These are phyloP conservation scores for Bufo bufo DNA, from an alignment of 2,113 vertebrate species.

Conservation along the genomic window DNA sequence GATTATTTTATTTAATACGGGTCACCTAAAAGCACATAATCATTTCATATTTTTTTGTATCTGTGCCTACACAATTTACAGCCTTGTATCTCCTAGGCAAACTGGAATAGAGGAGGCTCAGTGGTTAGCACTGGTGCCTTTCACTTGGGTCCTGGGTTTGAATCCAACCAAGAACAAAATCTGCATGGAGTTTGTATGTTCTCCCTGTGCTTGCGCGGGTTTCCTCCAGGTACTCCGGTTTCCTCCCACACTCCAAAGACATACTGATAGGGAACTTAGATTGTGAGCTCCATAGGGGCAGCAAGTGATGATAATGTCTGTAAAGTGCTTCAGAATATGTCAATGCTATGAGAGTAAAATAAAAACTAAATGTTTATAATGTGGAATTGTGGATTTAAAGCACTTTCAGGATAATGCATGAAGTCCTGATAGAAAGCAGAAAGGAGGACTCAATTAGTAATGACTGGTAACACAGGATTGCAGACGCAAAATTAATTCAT, in stretches of 20 bases:
- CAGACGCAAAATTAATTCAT: background rate
- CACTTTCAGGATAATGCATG: background rate
- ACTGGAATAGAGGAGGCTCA: background rate
- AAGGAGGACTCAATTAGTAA: background rate
- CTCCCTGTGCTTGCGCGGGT: too few species aligned
- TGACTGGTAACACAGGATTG: background rate
- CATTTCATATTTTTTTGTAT: background rate
- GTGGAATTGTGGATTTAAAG: constrained; percentile 26
- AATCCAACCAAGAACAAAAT: too few species aligned
- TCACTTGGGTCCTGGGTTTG: too few species aligned
- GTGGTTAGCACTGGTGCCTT: too few species aligned
- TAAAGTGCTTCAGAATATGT: too few species aligned
- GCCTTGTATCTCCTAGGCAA: background rate
- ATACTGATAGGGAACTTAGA: too few species aligned
- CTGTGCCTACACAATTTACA: constrained; percentile 16
- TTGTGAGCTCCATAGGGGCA: too few species aligned
- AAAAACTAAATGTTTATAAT: constrained; percentile 33
- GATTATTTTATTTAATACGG: background rate
- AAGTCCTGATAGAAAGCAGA: background rate
- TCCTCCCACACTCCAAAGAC: too few species aligned
- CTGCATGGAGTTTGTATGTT: too few species aligned
- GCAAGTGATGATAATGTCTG: too few species aligned
- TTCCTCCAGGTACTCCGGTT: too few species aligned
- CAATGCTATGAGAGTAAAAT: too few species aligned
- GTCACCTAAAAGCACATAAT: constrained; percentile 18